Evolutionary conservation across 2,888 invertebrate species (phyloP).

Genomic region (Arrhopalites spinosus): DNA sequence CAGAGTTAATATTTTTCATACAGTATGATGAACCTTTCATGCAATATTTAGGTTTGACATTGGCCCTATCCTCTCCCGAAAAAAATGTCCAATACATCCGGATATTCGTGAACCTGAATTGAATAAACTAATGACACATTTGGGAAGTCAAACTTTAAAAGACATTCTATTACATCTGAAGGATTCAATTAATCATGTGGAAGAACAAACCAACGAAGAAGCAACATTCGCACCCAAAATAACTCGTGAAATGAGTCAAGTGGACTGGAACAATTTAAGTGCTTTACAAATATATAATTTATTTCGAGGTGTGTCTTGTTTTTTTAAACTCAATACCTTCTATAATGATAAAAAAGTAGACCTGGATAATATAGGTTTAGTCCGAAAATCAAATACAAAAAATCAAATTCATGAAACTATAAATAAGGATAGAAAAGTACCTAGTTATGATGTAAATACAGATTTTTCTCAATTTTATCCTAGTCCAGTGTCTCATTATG

Average conservation of each 20-base stretch:
- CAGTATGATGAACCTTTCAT: too few species aligned
- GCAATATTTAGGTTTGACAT: constrained; percentile 53
- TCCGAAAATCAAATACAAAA: not conserved
- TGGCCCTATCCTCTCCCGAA: constrained; percentile 45
- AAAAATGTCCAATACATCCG: constrained; percentile 42
- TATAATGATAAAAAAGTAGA: constrained; percentile 42
- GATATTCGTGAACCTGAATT: constrained; percentile 49
- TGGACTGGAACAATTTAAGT: constrained; percentile 71
- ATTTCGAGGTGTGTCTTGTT: constrained; percentile 67
- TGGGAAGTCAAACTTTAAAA: constrained; percentile 42
- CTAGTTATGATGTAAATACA: not conserved
- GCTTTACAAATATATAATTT: constrained; percentile 72
- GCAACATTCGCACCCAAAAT: constrained; percentile 73
- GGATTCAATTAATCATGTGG: constrained; percentile 28
- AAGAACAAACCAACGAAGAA: constrained; percentile 41
- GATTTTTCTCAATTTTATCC: constrained; percentile 40
- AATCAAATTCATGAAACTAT: not conserved
- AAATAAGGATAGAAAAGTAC: too few species aligned
- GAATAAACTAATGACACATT: constrained; percentile 30
- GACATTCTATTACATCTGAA: constrained; percentile 42
- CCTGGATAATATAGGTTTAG: constrained; percentile 47
- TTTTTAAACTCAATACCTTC: constrained; percentile 45
- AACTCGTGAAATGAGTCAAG: constrained; percentile 65
- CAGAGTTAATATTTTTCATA: not conserved
- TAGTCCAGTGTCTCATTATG: not conserved